A percentile compares a stretch with the other conserved stretches of the same genome.
Conservation (phyloP, 2,113 vertebrate species). For the Bucco capensis region DNA sequence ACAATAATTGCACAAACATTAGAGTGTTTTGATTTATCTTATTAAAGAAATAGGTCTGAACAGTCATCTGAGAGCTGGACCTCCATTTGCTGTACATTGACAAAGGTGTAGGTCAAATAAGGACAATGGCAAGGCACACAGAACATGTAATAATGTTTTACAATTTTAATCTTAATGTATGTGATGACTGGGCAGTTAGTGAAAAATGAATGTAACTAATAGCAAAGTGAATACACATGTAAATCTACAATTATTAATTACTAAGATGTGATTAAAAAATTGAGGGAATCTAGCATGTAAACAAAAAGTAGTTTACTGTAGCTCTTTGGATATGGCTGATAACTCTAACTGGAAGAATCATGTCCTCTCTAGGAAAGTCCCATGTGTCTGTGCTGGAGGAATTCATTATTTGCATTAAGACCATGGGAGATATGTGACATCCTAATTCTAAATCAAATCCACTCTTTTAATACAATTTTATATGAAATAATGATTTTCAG, state of each 20-base stretch:
- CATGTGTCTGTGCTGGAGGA: background rate
- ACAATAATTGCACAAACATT: background rate
- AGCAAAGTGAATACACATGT: background rate
- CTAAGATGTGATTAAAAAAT: background rate
- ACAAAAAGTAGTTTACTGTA: background rate
- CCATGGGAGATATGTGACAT: background rate
- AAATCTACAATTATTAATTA: background rate
- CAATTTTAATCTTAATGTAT: background rate
- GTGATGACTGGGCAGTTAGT: background rate
- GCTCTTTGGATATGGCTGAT: background rate
- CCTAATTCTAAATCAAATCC: background rate
- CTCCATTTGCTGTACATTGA: background rate
- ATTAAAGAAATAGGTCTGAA: background rate
- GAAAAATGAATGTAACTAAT: background rate
- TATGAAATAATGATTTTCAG: background rate
- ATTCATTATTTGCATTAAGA: background rate
- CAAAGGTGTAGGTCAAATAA: background rate
- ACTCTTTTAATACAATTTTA: background rate
- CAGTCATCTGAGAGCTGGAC: background rate
- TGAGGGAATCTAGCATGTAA: background rate
- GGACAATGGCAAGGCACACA: fast-evolving
- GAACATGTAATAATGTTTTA: background rate
- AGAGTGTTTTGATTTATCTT: background rate
- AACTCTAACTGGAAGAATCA: background rate
- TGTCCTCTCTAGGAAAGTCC: background rate